These are phyloP conservation scores for Gymnogyps californianus DNA, from an alignment of 2,113 vertebrate species.

Conservation along the genomic window DNA sequence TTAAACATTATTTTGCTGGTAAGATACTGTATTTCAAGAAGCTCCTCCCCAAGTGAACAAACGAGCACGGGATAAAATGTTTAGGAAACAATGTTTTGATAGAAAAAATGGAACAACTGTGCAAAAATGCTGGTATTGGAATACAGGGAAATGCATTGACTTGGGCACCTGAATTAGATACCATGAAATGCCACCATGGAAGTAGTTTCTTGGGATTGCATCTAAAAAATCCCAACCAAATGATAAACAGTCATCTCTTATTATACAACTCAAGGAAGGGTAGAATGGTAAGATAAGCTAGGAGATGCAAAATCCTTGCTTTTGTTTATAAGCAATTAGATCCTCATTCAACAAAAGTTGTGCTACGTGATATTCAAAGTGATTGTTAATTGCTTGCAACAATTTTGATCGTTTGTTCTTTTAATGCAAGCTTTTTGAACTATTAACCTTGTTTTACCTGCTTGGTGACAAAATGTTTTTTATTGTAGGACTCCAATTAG, in stretches of 20 bases:
- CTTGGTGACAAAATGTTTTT: constrained; percentile 9
- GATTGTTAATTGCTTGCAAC: constrained; percentile 8
- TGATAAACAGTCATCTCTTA: neutral
- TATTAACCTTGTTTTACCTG: constrained; percentile 20
- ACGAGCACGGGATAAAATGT: neutral
- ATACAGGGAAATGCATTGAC: neutral
- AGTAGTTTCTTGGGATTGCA: neutral
- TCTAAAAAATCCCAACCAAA: neutral
- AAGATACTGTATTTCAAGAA: neutral
- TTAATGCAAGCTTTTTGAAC: constrained; percentile 23
- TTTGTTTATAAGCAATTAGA: constrained; percentile 12
- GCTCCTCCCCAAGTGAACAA: neutral
- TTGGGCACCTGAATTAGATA: neutral
- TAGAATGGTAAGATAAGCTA: neutral
- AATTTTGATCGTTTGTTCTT: constrained; percentile 4
- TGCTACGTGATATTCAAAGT: neutral
- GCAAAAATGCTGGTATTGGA: neutral
- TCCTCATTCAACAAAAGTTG: constrained; percentile 3
- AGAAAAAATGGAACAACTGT: neutral
- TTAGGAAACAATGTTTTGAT: neutral
- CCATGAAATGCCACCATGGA: neutral
- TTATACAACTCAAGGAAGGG: neutral
- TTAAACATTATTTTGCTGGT: constrained; percentile 28
- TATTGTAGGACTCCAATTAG: constrained; percentile 7
- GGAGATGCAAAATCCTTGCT: neutral